Evolutionary conservation across 2,113 vertebrate genomes (phyloP).

Genomic region (Microtus richardsoni): DNA sequence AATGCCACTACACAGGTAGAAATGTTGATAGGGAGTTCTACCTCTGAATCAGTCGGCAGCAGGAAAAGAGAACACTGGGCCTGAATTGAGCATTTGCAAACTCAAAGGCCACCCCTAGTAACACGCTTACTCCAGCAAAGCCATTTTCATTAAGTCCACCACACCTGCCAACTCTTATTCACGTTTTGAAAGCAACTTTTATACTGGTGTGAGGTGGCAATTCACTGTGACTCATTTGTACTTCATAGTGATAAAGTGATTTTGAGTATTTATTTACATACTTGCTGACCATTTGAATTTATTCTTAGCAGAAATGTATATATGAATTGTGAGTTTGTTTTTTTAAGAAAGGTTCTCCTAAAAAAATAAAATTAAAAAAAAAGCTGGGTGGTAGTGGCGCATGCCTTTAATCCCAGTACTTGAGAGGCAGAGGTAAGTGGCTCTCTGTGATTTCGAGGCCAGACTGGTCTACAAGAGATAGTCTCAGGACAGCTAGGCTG

Average conservation of each 20-base stretch:
- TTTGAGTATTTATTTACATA: background rate
- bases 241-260: background rate
- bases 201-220: background rate
- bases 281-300: background rate
- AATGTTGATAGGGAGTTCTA: background rate
- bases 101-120: background rate
- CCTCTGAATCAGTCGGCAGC: background rate
- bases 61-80: background rate
- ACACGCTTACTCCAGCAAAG: background rate
- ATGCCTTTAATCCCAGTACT: too few relatives aligned
- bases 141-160: background rate
- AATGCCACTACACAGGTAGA: too few relatives aligned
- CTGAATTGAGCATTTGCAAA: background rate
- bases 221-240: background rate
- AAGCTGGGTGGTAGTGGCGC: too few relatives aligned
- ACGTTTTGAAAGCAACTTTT: background rate
- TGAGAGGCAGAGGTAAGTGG: too few relatives aligned
- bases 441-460: too few relatives aligned
- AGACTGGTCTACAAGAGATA: too few relatives aligned
- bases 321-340: too few relatives aligned
- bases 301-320: background rate
- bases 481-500: too few relatives aligned
- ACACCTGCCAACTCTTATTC: background rate
- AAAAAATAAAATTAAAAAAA: too few relatives aligned
- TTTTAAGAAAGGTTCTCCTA: too few relatives aligned